These are phyloP conservation scores for Rhyzopertha dominica DNA, from an alignment of 1,140 invertebrate genomes.

Conservation along the genomic window DNA sequence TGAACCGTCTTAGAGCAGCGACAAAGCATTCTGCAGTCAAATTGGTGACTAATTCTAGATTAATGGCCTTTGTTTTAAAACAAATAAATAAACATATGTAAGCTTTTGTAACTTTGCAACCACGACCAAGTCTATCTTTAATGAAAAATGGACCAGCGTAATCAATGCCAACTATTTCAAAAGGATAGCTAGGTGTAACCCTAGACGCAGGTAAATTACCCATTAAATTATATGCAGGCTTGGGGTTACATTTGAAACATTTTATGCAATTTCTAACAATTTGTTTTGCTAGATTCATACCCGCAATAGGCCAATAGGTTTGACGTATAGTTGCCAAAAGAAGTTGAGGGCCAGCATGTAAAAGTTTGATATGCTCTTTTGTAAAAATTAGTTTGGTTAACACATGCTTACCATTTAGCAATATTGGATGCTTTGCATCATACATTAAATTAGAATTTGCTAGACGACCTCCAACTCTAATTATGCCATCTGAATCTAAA, in stretches of 20 bases:
- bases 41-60: conserved; percentile 37
- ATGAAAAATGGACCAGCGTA: conserved; percentile 36
- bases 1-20: conserved; percentile 33
- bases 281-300: conserved; percentile 18
- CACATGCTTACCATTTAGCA: too few relatives aligned
- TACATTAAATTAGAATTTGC: too few relatives aligned
- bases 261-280: conserved; percentile 15
- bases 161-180: conserved; percentile 37
- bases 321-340: conserved; percentile 22
- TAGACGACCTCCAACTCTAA: conserved; percentile 46
- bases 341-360: conserved; percentile 33
- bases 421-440: too few relatives aligned
- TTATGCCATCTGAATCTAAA: conserved; percentile 37
- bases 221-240: conserved; percentile 24
- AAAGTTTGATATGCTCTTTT: conserved; percentile 25
- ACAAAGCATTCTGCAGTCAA: conserved; percentile 27
- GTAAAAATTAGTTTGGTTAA: conserved; percentile 27
- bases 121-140: conserved; percentile 22
- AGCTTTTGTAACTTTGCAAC: conserved; percentile 19
- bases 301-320: conserved; percentile 19
- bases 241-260: conserved; percentile 17
- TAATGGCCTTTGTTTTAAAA: conserved; percentile 32
- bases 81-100: conserved; percentile 36
- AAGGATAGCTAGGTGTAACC: conserved; percentile 27
- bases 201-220: conserved; percentile 36